These are phyloP conservation scores for Calephelis perditalis DNA, from an alignment of 2,888 invertebrate species.

Conservation along the genomic window DNA sequence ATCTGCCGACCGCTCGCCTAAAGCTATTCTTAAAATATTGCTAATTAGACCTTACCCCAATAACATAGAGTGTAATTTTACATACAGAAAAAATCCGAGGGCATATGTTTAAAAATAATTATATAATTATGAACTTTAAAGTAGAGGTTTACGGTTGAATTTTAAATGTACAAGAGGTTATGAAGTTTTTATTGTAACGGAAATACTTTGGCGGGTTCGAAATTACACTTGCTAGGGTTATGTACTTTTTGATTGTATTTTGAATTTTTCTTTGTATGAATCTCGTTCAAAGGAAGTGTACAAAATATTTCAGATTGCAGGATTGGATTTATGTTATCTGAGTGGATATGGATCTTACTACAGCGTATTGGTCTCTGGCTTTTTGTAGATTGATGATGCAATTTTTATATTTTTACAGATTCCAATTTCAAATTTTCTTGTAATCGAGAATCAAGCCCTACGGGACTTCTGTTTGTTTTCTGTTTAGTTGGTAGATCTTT, in stretches of 20 bases:
- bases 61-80: neutral
- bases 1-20: constrained; percentile 30
- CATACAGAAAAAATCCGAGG: neutral
- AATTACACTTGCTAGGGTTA: constrained; percentile 9
- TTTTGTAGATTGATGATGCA: too few relatives aligned
- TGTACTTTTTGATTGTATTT: constrained; percentile 7
- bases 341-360: too few relatives aligned
- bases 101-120: neutral
- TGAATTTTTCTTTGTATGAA: constrained; percentile 6
- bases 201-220: constrained; percentile 13
- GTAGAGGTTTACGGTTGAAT: neutral
- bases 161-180: constrained; percentile 1
- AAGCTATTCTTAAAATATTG: constrained; percentile 2
- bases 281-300: neutral
- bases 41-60: neutral
- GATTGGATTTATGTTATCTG: too few relatives aligned
- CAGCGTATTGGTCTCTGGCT: too few relatives aligned
- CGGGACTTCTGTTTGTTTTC: too few relatives aligned
- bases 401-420: too few relatives aligned
- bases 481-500: too few relatives aligned
- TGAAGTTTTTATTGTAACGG: constrained; percentile 7
- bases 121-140: neutral
- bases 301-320: neutral
- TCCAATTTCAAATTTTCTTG: too few relatives aligned
- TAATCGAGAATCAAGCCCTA: too few relatives aligned